These are phyloP conservation scores for Equus przewalskii DNA, from an alignment of 2,113 vertebrate species.

Conservation along the genomic window DNA sequence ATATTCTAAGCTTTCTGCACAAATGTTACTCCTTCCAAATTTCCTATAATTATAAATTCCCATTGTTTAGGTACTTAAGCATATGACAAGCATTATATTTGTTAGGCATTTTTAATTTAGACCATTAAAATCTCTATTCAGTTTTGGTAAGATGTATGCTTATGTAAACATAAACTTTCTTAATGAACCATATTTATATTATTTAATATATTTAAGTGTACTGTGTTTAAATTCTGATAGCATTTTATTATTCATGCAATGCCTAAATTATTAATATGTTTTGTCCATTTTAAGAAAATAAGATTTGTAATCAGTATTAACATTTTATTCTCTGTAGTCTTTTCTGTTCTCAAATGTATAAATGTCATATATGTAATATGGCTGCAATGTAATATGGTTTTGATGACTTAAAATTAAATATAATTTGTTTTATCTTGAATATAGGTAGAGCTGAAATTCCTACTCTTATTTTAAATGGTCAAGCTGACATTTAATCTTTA, in stretches of 20 bases:
- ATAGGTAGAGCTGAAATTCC: slow-evolving; percentile 10
- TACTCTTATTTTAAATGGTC: slow-evolving; percentile 41
- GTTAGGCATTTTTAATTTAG: slow-evolving; percentile 52
- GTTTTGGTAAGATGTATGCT: slow-evolving; percentile 30
- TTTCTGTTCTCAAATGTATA: slow-evolving; percentile 17
- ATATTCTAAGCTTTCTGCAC: slow-evolving; percentile 68
- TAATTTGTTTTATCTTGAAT: slow-evolving; percentile 66
- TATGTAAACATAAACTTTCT: slow-evolving; percentile 50
- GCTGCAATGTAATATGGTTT: background rate
- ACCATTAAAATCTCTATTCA: slow-evolving; percentile 1
- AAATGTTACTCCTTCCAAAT: slow-evolving; percentile 28
- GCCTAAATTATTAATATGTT: slow-evolving; percentile 27
- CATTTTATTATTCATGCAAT: slow-evolving; percentile 34
- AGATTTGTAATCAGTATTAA: slow-evolving; percentile 48
- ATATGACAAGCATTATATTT: slow-evolving; percentile 50
- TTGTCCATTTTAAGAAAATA: slow-evolving; percentile 64
- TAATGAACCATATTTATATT: slow-evolving; percentile 39
- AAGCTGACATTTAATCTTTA: slow-evolving; percentile 61
- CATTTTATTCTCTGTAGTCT: slow-evolving; percentile 54
- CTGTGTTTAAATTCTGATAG: slow-evolving; percentile 46
- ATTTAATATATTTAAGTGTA: slow-evolving; percentile 57
- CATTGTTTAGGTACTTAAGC: slow-evolving; percentile 41
- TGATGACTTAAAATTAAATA: slow-evolving; percentile 52
- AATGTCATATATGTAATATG: background rate
- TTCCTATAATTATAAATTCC: slow-evolving; percentile 52